Conservation (phyloP, 2,797 vertebrate genomes). For the Parambassis ranga region DNA sequence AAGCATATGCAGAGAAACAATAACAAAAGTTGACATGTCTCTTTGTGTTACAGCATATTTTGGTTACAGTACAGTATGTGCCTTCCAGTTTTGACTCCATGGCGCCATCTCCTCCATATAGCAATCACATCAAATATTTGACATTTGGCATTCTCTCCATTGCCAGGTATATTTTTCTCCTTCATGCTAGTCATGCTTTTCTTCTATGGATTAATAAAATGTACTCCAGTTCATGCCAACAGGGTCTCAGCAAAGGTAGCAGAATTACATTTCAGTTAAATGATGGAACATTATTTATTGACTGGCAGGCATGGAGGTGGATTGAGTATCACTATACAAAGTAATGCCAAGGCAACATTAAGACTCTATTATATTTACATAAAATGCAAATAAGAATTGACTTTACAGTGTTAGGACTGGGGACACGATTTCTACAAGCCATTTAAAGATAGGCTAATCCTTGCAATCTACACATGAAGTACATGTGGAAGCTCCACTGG, state of each 20-base stretch:
- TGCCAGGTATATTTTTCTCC: conserved; percentile 37
- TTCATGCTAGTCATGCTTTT: conserved; percentile 36
- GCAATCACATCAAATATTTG: conserved; percentile 28
- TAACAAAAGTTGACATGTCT: conserved; percentile 33
- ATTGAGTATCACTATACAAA: too few species aligned
- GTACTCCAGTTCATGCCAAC: conserved; percentile 25
- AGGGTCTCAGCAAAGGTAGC: conserved; percentile 2
- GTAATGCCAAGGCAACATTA: too few species aligned
- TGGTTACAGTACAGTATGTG: conserved; percentile 14
- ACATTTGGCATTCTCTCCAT: conserved; percentile 22
- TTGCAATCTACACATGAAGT: too few species aligned
- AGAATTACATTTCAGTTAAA: conserved; percentile 16
- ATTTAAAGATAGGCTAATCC: too few species aligned
- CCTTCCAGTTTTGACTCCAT: conserved; percentile 28
- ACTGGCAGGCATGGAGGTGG: too few species aligned
- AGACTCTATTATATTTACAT: too few species aligned
- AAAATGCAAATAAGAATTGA: too few species aligned
- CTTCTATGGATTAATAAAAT: conserved; percentile 34
- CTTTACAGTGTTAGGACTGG: too few species aligned
- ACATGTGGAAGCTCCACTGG: too few species aligned
- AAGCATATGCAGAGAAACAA: conserved; percentile 5
- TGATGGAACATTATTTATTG: conserved; percentile 1
- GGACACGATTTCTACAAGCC: too few species aligned
- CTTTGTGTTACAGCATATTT: conserved; percentile 30
- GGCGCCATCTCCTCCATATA: conserved; percentile 34